Evolutionary conservation across 2,888 invertebrate species (phyloP).

Genomic region (Geophilus truncorum): DNA sequence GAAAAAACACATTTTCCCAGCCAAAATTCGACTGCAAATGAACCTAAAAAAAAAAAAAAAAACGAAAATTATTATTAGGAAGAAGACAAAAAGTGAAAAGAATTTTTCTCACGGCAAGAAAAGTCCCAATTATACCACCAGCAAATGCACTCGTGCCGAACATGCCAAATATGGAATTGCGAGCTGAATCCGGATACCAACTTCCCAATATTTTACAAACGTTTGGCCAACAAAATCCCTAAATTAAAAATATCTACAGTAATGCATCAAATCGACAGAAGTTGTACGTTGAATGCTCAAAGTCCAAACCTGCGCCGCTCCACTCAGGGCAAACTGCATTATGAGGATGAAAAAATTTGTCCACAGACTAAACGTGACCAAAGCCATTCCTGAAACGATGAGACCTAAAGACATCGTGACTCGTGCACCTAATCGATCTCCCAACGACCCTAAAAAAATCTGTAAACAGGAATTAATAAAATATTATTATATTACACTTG

Average conservation of each 20-base stretch:
- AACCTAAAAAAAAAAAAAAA: too few relatives aligned
- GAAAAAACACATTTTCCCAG: constrained; percentile 49
- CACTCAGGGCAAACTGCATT: constrained; percentile 49
- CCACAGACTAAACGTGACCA: constrained; percentile 50
- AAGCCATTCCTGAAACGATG: constrained; percentile 47
- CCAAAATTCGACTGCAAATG: constrained; percentile 48
- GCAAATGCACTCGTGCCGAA: constrained; percentile 52
- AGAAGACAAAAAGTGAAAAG: background rate
- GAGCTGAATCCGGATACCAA: constrained; percentile 49
- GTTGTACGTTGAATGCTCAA: too few relatives aligned
- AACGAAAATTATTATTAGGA: background rate
- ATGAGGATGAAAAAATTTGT: constrained; percentile 45
- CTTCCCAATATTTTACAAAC: constrained; percentile 49
- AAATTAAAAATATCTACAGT: too few relatives aligned
- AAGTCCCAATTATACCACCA: constrained; percentile 51
- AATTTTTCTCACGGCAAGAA: constrained; percentile 46
- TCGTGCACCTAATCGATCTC: constrained; percentile 50
- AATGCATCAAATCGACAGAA: too few relatives aligned
- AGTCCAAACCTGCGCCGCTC: constrained; percentile 50
- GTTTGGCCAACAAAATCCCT: constrained; percentile 53
- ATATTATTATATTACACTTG: background rate
- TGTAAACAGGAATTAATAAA: constrained; percentile 42
- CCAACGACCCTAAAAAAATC: constrained; percentile 49
- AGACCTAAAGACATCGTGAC: constrained; percentile 49
- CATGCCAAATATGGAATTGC: constrained; percentile 51